Conservation (phyloP, 2,797 vertebrate species). For the Sebastes cheni region DNA sequence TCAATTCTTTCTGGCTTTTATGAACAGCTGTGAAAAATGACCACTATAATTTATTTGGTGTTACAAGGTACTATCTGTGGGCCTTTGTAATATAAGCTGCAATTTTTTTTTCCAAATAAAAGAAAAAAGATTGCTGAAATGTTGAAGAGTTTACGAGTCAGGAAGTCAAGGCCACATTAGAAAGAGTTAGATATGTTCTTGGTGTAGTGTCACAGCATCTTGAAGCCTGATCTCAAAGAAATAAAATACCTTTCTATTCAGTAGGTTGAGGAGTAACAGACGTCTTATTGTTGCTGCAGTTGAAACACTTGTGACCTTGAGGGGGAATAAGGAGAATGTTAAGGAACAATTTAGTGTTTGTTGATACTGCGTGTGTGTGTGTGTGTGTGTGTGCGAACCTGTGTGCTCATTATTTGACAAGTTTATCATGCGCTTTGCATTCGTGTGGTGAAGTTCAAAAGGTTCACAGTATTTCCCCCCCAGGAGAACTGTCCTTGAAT, state of each 20-base stretch:
- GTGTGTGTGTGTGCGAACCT: not conserved
- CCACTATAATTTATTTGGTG: not conserved
- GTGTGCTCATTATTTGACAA: slow-evolving; percentile 44
- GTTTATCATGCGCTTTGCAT: slow-evolving; percentile 52
- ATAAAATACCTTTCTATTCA: slow-evolving; percentile 46
- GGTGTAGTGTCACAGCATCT: not conserved
- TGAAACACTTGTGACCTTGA: slow-evolving; percentile 69
- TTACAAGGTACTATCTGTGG: not conserved
- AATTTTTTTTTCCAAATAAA: not conserved
- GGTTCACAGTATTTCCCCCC: slow-evolving; percentile 30
- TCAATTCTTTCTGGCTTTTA: not conserved
- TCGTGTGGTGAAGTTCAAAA: slow-evolving; percentile 36
- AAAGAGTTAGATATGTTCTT: not conserved
- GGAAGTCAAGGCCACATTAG: not conserved
- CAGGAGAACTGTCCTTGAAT: slow-evolving; percentile 45
- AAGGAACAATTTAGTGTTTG: slow-evolving; percentile 45
- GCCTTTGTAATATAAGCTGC: not conserved
- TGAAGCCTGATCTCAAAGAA: slow-evolving; percentile 36
- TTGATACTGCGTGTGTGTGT: slow-evolving; percentile 14
- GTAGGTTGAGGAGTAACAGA: slow-evolving; percentile 31
- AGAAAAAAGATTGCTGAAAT: not conserved
- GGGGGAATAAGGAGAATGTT: slow-evolving; percentile 37
- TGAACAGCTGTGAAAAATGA: slow-evolving; percentile 6
- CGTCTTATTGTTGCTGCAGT: slow-evolving; percentile 42
- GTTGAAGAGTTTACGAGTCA: not conserved